These are phyloP conservation scores for Boulengeromyrus knoepffleri DNA, from an alignment of 2,113 vertebrate genomes.

Conservation along the genomic window DNA sequence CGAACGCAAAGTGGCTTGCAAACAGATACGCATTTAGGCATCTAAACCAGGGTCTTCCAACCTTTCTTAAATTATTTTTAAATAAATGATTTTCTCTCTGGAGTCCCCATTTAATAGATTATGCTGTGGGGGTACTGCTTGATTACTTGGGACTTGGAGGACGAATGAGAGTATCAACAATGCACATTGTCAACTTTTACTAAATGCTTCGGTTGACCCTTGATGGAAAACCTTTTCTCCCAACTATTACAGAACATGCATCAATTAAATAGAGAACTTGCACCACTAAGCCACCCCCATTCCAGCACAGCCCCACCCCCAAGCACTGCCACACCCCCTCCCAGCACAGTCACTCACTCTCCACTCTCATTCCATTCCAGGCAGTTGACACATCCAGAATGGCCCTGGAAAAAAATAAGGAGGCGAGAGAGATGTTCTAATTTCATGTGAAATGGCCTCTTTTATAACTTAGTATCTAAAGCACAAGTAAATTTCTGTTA, in stretches of 20 bases:
- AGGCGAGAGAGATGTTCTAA: constrained; percentile 17
- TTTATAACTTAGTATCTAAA: constrained; percentile 1
- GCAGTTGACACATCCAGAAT: constrained; percentile 97
- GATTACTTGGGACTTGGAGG: not conserved
- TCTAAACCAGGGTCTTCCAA: not conserved
- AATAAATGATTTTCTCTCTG: not conserved
- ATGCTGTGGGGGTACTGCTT: not conserved
- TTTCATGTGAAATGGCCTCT: not conserved
- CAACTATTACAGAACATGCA: not conserved
- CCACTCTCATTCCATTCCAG: constrained; percentile 97
- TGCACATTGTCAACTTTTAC: not conserved
- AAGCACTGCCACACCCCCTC: not conserved
- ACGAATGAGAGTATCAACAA: not conserved
- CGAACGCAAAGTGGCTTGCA: not conserved
- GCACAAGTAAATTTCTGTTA: not conserved
- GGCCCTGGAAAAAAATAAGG: constrained; percentile 66
- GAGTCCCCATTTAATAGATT: not conserved
- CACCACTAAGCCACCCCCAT: not conserved
- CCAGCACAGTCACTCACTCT: constrained; percentile 73
- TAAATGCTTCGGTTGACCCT: not conserved
- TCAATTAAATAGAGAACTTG: not conserved
- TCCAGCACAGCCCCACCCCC: not conserved
- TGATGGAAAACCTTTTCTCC: not conserved
- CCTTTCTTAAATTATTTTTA: not conserved
- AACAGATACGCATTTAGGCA: not conserved